These are phyloP conservation scores for Beris morrisii DNA, from an alignment of 2,888 invertebrate genomes.

Conservation along the genomic window DNA sequence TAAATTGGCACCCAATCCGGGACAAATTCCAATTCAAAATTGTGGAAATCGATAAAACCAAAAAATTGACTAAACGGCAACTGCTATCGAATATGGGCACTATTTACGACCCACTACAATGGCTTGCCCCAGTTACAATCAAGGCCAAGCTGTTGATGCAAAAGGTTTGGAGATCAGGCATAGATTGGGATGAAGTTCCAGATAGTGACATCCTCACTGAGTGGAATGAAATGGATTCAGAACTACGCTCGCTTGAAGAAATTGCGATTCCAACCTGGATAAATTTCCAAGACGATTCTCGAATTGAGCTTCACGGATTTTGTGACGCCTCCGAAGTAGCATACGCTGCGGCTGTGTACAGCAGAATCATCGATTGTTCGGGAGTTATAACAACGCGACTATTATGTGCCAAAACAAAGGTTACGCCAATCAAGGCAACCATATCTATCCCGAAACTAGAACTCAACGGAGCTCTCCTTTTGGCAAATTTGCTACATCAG, in stretches of 20 bases:
- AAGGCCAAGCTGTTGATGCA: too few relatives aligned
- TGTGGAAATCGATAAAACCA: neutral
- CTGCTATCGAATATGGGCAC: neutral
- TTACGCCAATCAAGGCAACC: neutral
- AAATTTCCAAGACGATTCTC: neutral
- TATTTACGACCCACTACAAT: neutral
- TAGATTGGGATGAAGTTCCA: neutral
- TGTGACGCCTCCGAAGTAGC: conserved; percentile 2
- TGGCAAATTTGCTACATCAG: neutral
- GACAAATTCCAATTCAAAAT: conserved; percentile 7
- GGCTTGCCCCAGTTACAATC: too few relatives aligned
- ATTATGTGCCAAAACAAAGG: neutral
- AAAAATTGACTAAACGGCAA: conserved; percentile 3
- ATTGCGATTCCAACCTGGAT: neutral
- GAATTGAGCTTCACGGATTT: conserved; percentile 1
- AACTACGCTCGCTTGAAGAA: neutral
- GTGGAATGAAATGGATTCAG: too few relatives aligned
- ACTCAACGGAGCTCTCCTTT: neutral
- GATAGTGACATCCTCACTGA: neutral
- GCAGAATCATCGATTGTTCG: neutral
- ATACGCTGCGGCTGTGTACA: conserved; percentile 4
- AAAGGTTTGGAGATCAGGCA: too few relatives aligned
- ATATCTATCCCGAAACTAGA: neutral
- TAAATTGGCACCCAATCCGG: conserved; percentile 3
- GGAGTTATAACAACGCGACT: neutral